Evolutionary conservation across 2,797 vertebrate genomes (phyloP).

Genomic region (Hybognathus amarus): DNA sequence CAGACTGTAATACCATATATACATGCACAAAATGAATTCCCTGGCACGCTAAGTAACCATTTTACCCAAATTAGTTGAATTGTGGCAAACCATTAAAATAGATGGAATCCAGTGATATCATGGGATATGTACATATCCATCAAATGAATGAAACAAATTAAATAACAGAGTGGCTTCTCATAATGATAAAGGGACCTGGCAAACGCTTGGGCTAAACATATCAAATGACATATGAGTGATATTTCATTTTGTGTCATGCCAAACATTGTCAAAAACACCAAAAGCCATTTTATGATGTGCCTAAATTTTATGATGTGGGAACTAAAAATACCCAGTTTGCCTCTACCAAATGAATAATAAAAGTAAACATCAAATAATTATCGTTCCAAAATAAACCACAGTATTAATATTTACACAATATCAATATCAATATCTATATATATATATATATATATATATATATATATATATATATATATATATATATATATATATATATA

Average conservation of each 20-base stretch:
- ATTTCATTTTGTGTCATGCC: not conserved
- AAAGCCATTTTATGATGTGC: no score
- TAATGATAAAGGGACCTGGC: constrained; percentile 9
- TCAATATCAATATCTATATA: no score
- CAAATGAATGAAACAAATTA: constrained; percentile 9
- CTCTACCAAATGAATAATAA: no score
- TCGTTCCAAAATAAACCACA: no score
- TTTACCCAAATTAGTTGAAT: not conserved
- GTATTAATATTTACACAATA: no score
- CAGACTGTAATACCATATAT: not conserved
- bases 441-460: no score
- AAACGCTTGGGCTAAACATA: not conserved
- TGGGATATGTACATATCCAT: constrained; percentile 6
- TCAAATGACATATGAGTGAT: constrained; percentile 8
- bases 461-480: no score
- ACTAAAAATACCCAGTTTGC: no score
- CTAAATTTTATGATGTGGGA: no score
- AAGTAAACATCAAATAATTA: no score
- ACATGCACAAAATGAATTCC: not conserved
- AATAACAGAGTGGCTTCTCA: not conserved
- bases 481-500: no score
- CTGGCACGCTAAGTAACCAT: not conserved
- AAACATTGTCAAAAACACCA: no score
- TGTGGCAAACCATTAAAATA: not conserved
- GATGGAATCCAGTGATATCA: not conserved